These are phyloP conservation scores for Thripadectes ignobilis DNA, from an alignment of 2,797 vertebrate species.

Conservation along the genomic window DNA sequence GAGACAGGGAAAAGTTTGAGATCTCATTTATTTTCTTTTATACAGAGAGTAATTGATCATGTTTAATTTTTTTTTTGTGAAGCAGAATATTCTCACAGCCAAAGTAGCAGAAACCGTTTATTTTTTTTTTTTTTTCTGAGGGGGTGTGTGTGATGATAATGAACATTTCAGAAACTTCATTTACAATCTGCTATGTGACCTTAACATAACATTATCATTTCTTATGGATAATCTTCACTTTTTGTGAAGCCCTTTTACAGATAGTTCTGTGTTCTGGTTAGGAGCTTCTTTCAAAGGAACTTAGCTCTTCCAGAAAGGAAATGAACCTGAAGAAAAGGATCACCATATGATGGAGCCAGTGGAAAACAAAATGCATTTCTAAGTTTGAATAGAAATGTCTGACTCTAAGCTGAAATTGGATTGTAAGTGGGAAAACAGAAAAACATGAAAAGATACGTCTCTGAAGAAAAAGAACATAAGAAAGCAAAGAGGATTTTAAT, in stretches of 20 bases:
- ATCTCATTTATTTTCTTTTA: background rate
- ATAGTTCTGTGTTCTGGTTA: background rate
- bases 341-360: background rate
- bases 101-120: background rate
- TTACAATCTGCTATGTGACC: background rate
- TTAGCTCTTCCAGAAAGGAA: background rate
- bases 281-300: background rate
- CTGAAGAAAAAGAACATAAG: background rate
- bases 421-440: background rate
- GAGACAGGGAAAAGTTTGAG: background rate
- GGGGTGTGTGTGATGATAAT: background rate
- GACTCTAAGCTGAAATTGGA: background rate
- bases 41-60: background rate
- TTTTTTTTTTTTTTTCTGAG: background rate
- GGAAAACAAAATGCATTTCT: background rate
- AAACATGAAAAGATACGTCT: background rate
- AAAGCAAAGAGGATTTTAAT: background rate
- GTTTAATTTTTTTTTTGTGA: background rate
- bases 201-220: background rate
- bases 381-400: background rate
- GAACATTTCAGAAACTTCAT: background rate
- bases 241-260: background rate
- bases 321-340: background rate
- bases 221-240: background rate
- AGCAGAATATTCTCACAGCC: background rate